These are phyloP conservation scores for Ormyrus labotus DNA, from an alignment of 2,888 invertebrate genomes.

Conservation along the genomic window DNA sequence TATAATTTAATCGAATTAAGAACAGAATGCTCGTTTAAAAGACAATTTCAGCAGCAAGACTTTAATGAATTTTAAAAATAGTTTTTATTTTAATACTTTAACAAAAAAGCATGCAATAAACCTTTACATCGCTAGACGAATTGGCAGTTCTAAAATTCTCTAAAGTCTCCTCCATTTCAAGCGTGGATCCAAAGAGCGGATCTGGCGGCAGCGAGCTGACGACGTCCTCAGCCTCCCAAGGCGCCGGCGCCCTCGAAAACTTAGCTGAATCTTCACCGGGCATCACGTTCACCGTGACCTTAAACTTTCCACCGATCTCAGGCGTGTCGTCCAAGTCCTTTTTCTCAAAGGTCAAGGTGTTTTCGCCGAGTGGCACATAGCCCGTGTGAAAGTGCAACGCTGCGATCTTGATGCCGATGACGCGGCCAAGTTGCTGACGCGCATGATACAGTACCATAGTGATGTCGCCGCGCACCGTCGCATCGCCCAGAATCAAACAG, in stretches of 20 bases:
- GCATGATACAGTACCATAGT: conserved; percentile 89
- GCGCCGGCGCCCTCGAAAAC: conserved; percentile 82
- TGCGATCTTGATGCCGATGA: conserved; percentile 90
- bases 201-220: conserved; percentile 77
- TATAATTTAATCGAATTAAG: too few relatives aligned
- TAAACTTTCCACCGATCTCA: conserved; percentile 83
- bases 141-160: conserved; percentile 81
- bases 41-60: too few relatives aligned
- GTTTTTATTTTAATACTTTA: too few relatives aligned
- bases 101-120: too few relatives aligned
- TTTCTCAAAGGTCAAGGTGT: conserved; percentile 84
- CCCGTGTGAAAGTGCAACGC: conserved; percentile 94
- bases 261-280: conserved; percentile 84
- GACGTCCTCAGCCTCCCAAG: conserved; percentile 85
- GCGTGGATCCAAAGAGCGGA: conserved; percentile 84
- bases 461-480: conserved; percentile 91
- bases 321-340: conserved; percentile 89
- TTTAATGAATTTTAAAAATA: too few relatives aligned
- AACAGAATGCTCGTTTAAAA: too few relatives aligned
- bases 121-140: conserved; percentile 9
- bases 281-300: conserved; percentile 83
- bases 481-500: conserved; percentile 72
- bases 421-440: conserved; percentile 88
- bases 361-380: conserved; percentile 86
- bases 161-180: conserved; percentile 89